Base-by-base conservation (phyloP, 2,797 vertebrate species). In the Hapalemur alaotrensis region DNA sequence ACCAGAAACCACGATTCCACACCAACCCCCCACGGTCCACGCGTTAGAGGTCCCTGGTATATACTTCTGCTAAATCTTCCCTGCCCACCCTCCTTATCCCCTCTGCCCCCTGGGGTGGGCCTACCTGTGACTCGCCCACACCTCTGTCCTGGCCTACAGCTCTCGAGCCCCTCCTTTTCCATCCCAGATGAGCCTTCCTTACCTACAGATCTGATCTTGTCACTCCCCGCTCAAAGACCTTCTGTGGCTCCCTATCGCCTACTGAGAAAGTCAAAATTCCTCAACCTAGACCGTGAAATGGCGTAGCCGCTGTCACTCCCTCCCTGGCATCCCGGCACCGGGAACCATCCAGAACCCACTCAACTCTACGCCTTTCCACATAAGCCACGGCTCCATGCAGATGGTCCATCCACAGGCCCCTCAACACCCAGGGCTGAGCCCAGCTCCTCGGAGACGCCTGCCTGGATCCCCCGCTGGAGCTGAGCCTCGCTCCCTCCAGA, bases 311-410 rank as follows among this genome's bases (percentile, higher is more conserved):
- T 0, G 0, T 17, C 65, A n/a, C 35, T 15, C 23, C 1, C 28
- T 35, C 41, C 61, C 38, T 35, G 1, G 2, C 0, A 0, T 2
- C 25, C 48, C 4, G 0, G 18, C 0, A 7, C 69, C 30, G 20
- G 35, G 30, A 46, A 30, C 67, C 0, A 20, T 32, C 28, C 43
- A 3, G 59, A 69, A 35, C n/a, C 52, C 65, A 18, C 50, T 25
- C 9, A 38, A 3, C n/a, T 50, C 54, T 8, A 20, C 0, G 32
- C 18, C 72, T 81, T n/a, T n/a, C 84, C 15, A 1, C 2, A 30
- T 20, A 43, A 54, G 35, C 35, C 4, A 46, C 35, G 4, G 10
- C 50, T 48, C 59, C 54, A 3, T 22, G 4, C 38, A 28, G 63
- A 38, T 2, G 0, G 23, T 22, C 46, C n/a, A 13, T 20, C 35